phyloP scores from a whole-genome alignment of 2,888 invertebrate genomes.

The Megaustenia siamemsis region DNA sequence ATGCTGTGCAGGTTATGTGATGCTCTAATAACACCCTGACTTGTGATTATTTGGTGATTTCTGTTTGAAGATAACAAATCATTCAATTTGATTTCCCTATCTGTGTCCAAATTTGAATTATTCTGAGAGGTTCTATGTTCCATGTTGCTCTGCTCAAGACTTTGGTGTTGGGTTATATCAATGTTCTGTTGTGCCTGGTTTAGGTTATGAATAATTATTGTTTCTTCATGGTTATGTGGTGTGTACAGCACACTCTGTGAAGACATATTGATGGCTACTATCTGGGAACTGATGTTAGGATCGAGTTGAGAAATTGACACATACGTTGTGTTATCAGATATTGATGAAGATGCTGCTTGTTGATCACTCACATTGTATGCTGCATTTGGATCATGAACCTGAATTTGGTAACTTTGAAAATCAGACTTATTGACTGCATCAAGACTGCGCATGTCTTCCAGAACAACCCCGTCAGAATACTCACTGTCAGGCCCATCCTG shows the following conservation, averaged over 20 bases:
- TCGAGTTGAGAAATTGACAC: slow-evolving; percentile 43
- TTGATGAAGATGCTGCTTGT: neutral
- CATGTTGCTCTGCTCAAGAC: neutral
- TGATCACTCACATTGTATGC: slow-evolving; percentile 22
- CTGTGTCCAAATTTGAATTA: neutral
- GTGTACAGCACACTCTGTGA: slow-evolving; percentile 28
- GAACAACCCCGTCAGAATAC: slow-evolving; percentile 16
- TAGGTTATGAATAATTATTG: slow-evolving; percentile 33
- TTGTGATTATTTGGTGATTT: slow-evolving; percentile 14
- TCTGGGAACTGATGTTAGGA: slow-evolving; percentile 40
- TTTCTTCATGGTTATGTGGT: slow-evolving; percentile 43
- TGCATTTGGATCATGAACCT: neutral
- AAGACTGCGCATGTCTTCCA: slow-evolving; percentile 48
- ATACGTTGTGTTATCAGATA: neutral
- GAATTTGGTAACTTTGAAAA: slow-evolving; percentile 23
- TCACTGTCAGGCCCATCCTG: slow-evolving; percentile 23
- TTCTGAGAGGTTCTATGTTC: neutral
- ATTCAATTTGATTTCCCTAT: slow-evolving; percentile 9
- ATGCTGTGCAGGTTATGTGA: neutral
- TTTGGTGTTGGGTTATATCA: neutral
- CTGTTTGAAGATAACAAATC: slow-evolving; percentile 3
- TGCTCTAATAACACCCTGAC: slow-evolving; percentile 28
- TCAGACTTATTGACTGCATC: slow-evolving; percentile 27
- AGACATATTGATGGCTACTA: slow-evolving; percentile 46
- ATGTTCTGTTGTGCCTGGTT: neutral